Evolutionary conservation across 2,797 vertebrate genomes (phyloP).

Genomic region (Sciurus carolinensis): DNA sequence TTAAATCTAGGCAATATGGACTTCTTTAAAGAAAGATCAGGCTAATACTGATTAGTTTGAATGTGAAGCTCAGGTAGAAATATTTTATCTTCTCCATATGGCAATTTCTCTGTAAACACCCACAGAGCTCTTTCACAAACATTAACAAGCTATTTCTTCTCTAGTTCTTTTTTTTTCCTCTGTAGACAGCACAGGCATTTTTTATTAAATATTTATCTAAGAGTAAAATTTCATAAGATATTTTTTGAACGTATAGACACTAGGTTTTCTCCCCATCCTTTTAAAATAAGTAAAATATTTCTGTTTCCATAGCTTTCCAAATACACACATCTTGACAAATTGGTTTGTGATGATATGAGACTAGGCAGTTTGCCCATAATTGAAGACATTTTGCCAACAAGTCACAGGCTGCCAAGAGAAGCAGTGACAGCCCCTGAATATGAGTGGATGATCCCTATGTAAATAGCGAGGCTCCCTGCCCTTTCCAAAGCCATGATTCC

Average conservation of each 20-base stretch:
- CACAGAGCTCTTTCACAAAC: background rate
- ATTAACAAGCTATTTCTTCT: constrained; percentile 34
- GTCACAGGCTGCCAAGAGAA: constrained; percentile 81
- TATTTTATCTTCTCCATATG: background rate
- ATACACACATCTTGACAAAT: constrained; percentile 83
- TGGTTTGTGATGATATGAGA: constrained; percentile 77
- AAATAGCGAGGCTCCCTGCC: constrained; percentile 83
- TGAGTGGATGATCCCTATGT: constrained; percentile 81
- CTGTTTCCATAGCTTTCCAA: constrained; percentile 77
- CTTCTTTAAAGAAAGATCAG: constrained; percentile 33
- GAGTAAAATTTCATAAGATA: constrained; percentile 56
- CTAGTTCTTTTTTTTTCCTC: background rate
- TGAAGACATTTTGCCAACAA: constrained; percentile 81
- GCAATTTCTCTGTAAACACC: background rate
- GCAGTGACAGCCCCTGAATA: constrained; percentile 42
- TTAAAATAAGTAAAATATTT: constrained; percentile 77
- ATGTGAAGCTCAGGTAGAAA: constrained; percentile 12
- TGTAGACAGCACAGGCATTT: background rate
- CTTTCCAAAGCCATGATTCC: constrained; percentile 72
- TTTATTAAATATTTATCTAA: constrained; percentile 69
- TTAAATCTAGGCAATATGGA: background rate
- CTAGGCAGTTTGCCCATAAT: constrained; percentile 80
- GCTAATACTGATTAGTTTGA: background rate
- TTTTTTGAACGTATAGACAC: constrained; percentile 20
- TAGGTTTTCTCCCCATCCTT: constrained; percentile 1